A percentile compares a stretch with the other conserved stretches of the same genome.
phyloP scores from a whole-genome alignment of 1,140 invertebrate species.

The Adoxophyes honmai region DNA sequence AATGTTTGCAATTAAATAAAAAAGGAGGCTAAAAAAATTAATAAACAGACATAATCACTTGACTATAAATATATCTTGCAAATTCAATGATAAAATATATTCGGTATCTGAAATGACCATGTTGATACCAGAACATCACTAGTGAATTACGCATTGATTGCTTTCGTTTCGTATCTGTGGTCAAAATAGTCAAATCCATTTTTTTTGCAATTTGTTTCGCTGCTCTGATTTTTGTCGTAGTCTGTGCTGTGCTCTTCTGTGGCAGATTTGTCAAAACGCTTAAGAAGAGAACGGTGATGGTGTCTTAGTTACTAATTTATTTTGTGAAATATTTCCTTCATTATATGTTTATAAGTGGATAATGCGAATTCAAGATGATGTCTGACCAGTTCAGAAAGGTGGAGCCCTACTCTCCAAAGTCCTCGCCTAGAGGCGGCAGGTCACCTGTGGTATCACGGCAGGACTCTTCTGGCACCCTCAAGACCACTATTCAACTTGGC shows the following conservation, averaged over 20 bases:
- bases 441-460: slow-evolving; percentile 95
- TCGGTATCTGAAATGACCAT: not conserved
- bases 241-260: not conserved
- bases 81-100: not conserved
- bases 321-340: slow-evolving; percentile 44
- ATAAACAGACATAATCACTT: not conserved
- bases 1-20: too few relatives aligned
- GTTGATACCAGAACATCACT: slow-evolving; percentile 3
- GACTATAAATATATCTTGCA: not conserved
- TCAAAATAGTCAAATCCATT: not conserved
- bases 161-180: slow-evolving; percentile 4
- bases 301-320: slow-evolving; percentile 58
- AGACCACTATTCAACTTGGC: slow-evolving; percentile 97
- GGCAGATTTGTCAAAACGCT: slow-evolving; percentile 35
- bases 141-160: not conserved
- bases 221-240: too few relatives aligned
- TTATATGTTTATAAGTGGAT: slow-evolving; percentile 52
- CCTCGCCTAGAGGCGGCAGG: slow-evolving; percentile 93
- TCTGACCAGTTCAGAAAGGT: slow-evolving; percentile 93
- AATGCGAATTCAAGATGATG: slow-evolving; percentile 88
- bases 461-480: slow-evolving; percentile 97
- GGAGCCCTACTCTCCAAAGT: slow-evolving; percentile 96
- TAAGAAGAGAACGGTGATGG: slow-evolving; percentile 28
- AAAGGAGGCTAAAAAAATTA: not conserved
- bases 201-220: too few relatives aligned